Conservation (phyloP, 2,113 vertebrate genomes). For the Lanius collurio region DNA sequence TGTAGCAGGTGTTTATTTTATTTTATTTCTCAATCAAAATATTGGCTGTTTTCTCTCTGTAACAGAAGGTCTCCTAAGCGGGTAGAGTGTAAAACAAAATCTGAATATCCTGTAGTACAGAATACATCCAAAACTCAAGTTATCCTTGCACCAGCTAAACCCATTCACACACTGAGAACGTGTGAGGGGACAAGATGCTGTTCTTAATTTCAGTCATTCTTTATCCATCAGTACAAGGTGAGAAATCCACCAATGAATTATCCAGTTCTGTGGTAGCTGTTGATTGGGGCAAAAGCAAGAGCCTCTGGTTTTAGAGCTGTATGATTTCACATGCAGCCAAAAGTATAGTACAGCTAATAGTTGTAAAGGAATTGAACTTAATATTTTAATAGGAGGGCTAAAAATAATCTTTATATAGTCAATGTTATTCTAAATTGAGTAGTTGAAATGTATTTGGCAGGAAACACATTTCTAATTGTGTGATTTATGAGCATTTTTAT, state of each 20-base stretch:
- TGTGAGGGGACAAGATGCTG: neutral
- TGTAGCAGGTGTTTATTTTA: neutral
- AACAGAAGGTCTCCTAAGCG: neutral
- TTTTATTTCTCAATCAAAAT: neutral
- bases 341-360: neutral
- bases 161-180: neutral
- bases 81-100: neutral
- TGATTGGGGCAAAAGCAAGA: neutral
- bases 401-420: neutral
- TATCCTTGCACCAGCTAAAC: neutral
- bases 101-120: neutral
- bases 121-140: neutral
- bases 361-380: neutral
- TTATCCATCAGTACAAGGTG: neutral
- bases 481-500: neutral
- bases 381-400: neutral
- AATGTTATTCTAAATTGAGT: neutral
- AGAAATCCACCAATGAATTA: neutral
- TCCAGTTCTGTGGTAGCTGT: neutral
- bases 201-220: neutral
- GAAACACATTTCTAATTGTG: neutral
- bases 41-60: neutral
- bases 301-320: neutral
- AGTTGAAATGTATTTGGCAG: neutral
- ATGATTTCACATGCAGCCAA: neutral